phyloP scores from a whole-genome alignment of 2,888 invertebrate genomes.

The Euclidia mi region DNA sequence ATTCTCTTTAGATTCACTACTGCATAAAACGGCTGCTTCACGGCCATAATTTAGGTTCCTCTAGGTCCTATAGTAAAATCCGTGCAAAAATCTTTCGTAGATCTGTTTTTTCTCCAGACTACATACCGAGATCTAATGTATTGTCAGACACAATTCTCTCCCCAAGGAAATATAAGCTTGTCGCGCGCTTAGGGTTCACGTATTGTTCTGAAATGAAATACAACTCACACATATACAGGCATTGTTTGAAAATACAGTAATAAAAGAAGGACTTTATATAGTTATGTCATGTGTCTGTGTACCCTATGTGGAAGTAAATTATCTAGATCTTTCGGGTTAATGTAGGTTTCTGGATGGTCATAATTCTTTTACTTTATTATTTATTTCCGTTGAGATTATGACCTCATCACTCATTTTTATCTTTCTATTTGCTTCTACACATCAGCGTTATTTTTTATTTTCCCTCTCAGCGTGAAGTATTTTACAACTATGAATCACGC shows the following conservation, averaged over 20 bases:
- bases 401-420: background rate
- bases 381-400: background rate
- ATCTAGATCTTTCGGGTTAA: no score
- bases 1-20: conserved; percentile 44
- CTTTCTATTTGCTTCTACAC: background rate
- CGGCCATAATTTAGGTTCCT: conserved; percentile 45
- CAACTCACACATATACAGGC: conserved; percentile 19
- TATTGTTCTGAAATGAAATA: conserved; percentile 29
- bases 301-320: no score
- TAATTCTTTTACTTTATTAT: background rate
- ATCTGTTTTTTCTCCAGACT: conserved; percentile 30
- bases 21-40: no score
- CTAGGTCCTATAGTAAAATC: conserved; percentile 41
- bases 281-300: background rate
- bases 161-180: conserved; percentile 34
- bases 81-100: conserved; percentile 24
- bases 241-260: conserved; percentile 27
- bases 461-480: background rate
- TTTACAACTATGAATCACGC: conserved; percentile 14
- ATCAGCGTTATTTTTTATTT: background rate
- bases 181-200: conserved; percentile 21
- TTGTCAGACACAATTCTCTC: conserved; percentile 32
- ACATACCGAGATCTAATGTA: conserved; percentile 14
- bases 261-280: conserved; percentile 16
- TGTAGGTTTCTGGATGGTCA: no score